These are phyloP conservation scores for Lanius collurio DNA, from an alignment of 2,113 vertebrate species.

Conservation along the genomic window DNA sequence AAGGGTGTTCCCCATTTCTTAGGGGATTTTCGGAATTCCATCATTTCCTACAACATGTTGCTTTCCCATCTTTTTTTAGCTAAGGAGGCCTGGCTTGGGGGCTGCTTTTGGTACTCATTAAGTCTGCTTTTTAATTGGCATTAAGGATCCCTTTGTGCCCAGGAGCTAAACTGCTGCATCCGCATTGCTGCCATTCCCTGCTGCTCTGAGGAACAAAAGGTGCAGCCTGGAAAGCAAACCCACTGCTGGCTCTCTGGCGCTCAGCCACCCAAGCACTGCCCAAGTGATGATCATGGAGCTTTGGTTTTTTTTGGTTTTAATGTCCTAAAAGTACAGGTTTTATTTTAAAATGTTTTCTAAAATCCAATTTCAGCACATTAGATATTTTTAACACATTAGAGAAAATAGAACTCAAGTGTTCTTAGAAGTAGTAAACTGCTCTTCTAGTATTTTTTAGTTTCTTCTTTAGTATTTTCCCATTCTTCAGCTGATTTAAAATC, in stretches of 20 bases:
- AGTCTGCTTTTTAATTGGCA: conserved; percentile 44
- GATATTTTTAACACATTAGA: background rate
- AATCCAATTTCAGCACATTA: background rate
- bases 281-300: background rate
- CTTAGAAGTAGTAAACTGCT: background rate
- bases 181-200: conserved; percentile 33
- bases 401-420: background rate
- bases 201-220: conserved; percentile 36
- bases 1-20: conserved; percentile 42
- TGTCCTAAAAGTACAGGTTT: background rate
- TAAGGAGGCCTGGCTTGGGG: conserved; percentile 12
- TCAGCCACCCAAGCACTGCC: background rate
- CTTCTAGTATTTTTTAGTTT: background rate
- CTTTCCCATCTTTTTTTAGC: conserved; percentile 7
- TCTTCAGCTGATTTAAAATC: background rate
- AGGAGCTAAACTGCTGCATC: conserved; percentile 36
- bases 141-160: conserved; percentile 48
- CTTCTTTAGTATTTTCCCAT: background rate
- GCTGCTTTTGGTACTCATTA: conserved; percentile 38
- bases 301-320: background rate
- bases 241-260: background rate
- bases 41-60: conserved; percentile 45
- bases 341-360: background rate
- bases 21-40: conserved; percentile 50
- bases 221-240: conserved; percentile 28